Base-by-base conservation (phyloP, 2,888 invertebrate species). In the Cacoxenus indagator region DNA sequence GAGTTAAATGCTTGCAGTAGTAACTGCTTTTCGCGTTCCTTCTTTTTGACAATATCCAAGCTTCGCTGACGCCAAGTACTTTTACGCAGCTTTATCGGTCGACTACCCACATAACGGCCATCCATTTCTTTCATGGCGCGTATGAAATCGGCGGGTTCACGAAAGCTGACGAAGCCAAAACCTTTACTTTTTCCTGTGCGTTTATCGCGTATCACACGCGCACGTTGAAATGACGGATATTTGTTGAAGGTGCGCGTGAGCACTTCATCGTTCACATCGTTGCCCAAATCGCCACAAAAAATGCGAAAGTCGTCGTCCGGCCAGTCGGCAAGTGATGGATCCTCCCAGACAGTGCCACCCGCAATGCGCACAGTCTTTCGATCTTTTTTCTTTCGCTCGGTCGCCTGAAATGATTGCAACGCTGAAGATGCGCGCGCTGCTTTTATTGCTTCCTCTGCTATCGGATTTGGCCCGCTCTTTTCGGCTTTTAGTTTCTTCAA, bases 101-200 rank as follows among this genome's bases (percentile, higher is more conserved):
- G 91, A 84, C 98, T 99, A 69, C 99, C 99, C 0, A 99, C 99
- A 87, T 99, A 99, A 69, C 98, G 94, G 19, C 99, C 99, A 88
- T 99, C 99, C 96, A 99, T 97, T 90, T 99, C 99, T 85, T 98
- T 96, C 95, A 99, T 99, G 8, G 99, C 99, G 81, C 95, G 93
- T 66, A 97, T 97, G 85, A 99, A 99, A 88, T 99, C 99, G 37
- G 95, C 94, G 0, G 98, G 98, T 88, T 99, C 98, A 83, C 96
- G 96, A 87, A 99, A 99, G 84, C 98, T 98, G 74, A 99, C 96
- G 88, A 99, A 99, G 0, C 99, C 99, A 87, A 97, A 99, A 0
- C 99, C 99, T 90, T 98, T 98, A 74, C 97, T 98, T 88, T 99
- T 99, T 85, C 98, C 98, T 0, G 97, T 97, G 45, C 98, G 90